phyloP scores from a whole-genome alignment of 1,140 invertebrate genomes.

The Euwallacea similis region DNA sequence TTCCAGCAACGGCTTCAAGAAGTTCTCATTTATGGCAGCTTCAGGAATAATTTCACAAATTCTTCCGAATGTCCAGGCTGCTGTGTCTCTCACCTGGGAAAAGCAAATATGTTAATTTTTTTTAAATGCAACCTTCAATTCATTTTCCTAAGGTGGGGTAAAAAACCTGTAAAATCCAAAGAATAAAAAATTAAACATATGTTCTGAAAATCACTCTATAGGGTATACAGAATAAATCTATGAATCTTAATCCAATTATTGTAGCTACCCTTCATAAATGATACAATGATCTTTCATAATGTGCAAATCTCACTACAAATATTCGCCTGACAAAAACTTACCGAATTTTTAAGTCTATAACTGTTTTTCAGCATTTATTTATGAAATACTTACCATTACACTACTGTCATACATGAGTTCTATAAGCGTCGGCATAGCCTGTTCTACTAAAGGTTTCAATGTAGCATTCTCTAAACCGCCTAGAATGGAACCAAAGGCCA shows the following conservation, averaged over 20 bases:
- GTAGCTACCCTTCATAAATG: too few species aligned
- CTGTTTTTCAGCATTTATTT: too few species aligned
- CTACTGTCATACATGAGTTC: conserved; percentile 89
- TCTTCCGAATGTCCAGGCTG: conserved; percentile 96
- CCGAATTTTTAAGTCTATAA: too few species aligned
- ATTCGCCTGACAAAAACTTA: too few species aligned
- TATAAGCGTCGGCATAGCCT: conserved; percentile 95
- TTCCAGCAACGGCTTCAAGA: conserved; percentile 83
- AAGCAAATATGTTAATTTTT: neutral
- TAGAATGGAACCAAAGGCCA: conserved; percentile 97
- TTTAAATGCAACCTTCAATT: too few species aligned
- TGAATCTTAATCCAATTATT: too few species aligned
- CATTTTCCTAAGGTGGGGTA: too few species aligned
- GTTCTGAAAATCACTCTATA: too few species aligned
- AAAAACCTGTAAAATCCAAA: neutral
- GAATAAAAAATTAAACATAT: neutral
- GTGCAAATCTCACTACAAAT: too few species aligned
- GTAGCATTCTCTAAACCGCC: conserved; percentile 88
- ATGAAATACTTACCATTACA: conserved; percentile 71
- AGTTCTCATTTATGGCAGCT: conserved; percentile 88
- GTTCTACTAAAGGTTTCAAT: conserved; percentile 90
- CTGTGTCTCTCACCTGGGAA: conserved; percentile 74
- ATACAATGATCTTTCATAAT: too few species aligned
- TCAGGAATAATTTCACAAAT: conserved; percentile 97
- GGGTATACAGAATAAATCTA: too few species aligned